Evolutionary conservation across 2,888 invertebrate species (phyloP).

Genomic region (Maniola hyperantus): DNA sequence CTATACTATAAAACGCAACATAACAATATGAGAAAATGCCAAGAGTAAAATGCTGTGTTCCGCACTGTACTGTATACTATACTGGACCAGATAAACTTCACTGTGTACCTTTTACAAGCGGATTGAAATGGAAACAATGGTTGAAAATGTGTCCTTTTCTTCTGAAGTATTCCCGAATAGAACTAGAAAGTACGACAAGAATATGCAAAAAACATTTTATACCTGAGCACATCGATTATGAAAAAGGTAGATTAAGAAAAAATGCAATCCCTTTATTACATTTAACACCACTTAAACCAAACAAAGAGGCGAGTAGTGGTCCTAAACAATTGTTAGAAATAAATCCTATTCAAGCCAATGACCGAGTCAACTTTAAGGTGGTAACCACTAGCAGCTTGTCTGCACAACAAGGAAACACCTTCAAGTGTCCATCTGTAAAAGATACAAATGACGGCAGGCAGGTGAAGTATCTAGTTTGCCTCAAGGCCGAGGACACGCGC

Average conservation of each 20-base stretch:
- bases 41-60: no score
- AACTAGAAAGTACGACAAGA: neutral
- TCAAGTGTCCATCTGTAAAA: neutral
- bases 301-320: neutral
- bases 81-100: neutral
- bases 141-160: neutral
- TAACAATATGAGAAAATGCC: no score
- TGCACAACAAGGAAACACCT: neutral
- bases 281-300: neutral
- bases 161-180: neutral
- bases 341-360: neutral
- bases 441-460: no score
- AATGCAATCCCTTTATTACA: neutral
- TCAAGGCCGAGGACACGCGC: neutral
- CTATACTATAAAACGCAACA: no score
- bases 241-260: neutral
- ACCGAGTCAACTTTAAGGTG: neutral
- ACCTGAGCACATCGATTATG: neutral
- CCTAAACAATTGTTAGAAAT: neutral
- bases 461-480: neutral
- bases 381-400: neutral
- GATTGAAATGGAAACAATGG: neutral
- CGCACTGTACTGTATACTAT: no score
- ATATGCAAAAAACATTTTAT: constrained; percentile 3
- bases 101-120: neutral